These are phyloP conservation scores for Danaus melanippus DNA, from an alignment of 1,140 invertebrate species.

Conservation along the genomic window DNA sequence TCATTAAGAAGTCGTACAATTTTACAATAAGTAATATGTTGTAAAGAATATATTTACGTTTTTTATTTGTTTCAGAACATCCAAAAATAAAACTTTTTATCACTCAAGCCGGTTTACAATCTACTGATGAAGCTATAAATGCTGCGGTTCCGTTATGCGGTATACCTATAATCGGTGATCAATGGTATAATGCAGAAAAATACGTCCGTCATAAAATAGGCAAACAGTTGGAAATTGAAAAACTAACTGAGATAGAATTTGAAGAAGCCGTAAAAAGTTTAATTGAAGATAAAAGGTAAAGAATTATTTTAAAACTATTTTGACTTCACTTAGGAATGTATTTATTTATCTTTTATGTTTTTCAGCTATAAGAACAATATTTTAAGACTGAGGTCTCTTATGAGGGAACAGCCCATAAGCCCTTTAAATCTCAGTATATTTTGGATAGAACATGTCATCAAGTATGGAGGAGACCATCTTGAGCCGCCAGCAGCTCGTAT, in stretches of 20 bases:
- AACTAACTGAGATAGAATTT: conserved; percentile 27
- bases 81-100: conserved; percentile 33
- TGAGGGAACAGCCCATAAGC: no score
- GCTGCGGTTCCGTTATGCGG: conserved; percentile 28
- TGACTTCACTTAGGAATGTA: no score
- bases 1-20: no score
- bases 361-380: no score
- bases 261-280: conserved; percentile 19
- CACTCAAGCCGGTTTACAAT: conserved; percentile 57
- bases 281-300: conserved; percentile 22
- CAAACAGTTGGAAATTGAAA: conserved; percentile 25
- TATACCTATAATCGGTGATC: conserved; percentile 41
- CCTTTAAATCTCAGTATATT: no score
- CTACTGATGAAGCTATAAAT: conserved; percentile 26
- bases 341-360: background rate
- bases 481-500: no score
- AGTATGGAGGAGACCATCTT: no score
- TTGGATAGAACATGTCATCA: no score
- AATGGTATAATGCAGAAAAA: conserved; percentile 37
- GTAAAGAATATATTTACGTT: no score
- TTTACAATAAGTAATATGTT: background rate
- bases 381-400: no score
- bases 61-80: conserved; percentile 19
- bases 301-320: no score
- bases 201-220: conserved; percentile 33